A percentile compares a stretch with the other conserved stretches of the same genome.
Evolutionary conservation across 2,888 invertebrate genomes (phyloP).

Genomic region (Alcis repandata): DNA sequence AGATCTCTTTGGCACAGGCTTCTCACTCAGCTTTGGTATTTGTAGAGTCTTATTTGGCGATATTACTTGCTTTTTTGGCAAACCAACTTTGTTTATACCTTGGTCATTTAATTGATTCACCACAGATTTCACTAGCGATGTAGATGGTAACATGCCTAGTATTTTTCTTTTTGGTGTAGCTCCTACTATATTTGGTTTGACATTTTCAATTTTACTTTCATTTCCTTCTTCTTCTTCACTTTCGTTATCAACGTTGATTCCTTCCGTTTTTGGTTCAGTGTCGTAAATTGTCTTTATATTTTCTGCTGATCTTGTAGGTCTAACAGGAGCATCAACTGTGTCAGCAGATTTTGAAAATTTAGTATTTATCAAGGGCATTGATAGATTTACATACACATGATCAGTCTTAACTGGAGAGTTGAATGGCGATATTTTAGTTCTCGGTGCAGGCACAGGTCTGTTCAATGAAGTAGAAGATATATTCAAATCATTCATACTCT

Average conservation of each 20-base stretch:
- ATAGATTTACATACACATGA: constrained; percentile 87
- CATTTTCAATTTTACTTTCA: constrained; percentile 49
- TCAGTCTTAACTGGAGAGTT: constrained; percentile 77
- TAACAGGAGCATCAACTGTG: constrained; percentile 71
- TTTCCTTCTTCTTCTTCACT: constrained; percentile 50
- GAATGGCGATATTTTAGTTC: constrained; percentile 77
- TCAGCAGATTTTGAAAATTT: constrained; percentile 67
- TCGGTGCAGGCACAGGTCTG: constrained; percentile 87
- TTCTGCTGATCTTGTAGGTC: constrained; percentile 74
- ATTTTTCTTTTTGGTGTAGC: constrained; percentile 76
- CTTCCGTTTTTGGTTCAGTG: constrained; percentile 49
- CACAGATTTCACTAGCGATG: constrained; percentile 78
- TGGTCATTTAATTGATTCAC: constrained; percentile 76
- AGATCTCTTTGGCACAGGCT: constrained; percentile 81
- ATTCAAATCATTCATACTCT: constrained; percentile 64
- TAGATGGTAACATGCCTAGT: constrained; percentile 74
- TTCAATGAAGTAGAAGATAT: constrained; percentile 81
- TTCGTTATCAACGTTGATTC: constrained; percentile 49
- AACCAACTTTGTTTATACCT: constrained; percentile 73
- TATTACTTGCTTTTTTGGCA: constrained; percentile 80
- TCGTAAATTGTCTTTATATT: constrained; percentile 62
- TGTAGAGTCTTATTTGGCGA: constrained; percentile 80
- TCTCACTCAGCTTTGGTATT: constrained; percentile 82
- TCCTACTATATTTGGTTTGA: constrained; percentile 80
- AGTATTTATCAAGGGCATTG: constrained; percentile 80